These are phyloP conservation scores for Peromyscus maniculatus DNA, from an alignment of 2,113 vertebrate species.

Conservation along the genomic window DNA sequence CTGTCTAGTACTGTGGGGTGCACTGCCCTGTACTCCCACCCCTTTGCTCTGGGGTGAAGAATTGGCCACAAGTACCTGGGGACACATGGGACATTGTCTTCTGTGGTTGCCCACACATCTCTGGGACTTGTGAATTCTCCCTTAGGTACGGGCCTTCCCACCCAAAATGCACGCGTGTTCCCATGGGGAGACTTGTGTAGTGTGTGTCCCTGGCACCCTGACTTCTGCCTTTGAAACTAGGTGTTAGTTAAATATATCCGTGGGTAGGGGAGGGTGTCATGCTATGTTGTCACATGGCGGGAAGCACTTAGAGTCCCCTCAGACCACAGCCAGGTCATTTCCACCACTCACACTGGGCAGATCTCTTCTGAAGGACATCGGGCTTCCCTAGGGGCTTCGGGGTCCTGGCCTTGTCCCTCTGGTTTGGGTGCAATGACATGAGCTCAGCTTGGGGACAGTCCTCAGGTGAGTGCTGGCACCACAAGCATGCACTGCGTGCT, in stretches of 20 bases:
- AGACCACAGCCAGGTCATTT: accelerated
- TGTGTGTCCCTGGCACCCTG: background rate
- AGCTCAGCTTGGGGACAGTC: no score
- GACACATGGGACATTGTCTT: accelerated
- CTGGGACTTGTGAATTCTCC: accelerated
- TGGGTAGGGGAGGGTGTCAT: background rate
- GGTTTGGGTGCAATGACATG: accelerated
- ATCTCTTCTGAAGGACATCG: accelerated
- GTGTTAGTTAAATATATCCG: no score
- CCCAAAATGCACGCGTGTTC: background rate
- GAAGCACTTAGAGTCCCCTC: background rate
- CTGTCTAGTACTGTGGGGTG: accelerated
- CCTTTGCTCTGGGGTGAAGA: background rate
- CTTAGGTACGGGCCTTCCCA: accelerated
- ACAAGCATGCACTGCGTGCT: accelerated
- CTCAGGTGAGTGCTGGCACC: accelerated
- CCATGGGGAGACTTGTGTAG: background rate
- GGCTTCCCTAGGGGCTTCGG: background rate
- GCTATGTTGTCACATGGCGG: accelerated
- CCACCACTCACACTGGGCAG: accelerated
- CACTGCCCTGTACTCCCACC: accelerated
- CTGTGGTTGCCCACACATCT: accelerated
- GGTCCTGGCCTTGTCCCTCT: accelerated
- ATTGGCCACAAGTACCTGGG: accelerated
- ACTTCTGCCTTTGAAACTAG: background rate